phyloP scores from a whole-genome alignment of 2,113 vertebrate genomes.

The Amblyopsis rosae region DNA sequence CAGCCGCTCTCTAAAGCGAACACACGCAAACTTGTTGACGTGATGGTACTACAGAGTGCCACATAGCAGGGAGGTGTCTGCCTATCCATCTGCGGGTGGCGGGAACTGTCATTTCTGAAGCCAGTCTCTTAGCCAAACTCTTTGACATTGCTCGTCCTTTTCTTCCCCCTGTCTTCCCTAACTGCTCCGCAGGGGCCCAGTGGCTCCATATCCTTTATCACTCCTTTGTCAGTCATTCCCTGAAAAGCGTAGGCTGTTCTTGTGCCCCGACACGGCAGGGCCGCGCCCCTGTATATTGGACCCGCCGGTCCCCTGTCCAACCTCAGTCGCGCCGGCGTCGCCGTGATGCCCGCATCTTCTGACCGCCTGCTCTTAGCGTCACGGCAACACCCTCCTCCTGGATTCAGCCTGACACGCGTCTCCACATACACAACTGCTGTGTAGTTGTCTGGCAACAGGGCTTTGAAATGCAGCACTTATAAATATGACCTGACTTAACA shows the following conservation, averaged over 20 bases:
- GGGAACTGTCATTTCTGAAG: not conserved
- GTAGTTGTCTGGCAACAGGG: no score
- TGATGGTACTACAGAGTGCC: not conserved
- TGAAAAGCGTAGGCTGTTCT: not conserved
- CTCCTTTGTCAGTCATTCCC: not conserved
- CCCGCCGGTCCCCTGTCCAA: no score
- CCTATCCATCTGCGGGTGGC: not conserved
- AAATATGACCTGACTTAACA: no score
- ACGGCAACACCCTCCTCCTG: no score
- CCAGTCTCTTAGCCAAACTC: not conserved
- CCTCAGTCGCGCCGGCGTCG: no score
- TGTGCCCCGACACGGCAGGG: not conserved
- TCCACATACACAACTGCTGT: not conserved
- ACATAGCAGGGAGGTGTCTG: not conserved
- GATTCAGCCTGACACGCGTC: not conserved
- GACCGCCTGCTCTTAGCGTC: no score
- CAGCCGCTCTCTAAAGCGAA: not conserved
- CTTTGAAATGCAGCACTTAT: slow-evolving; percentile 8
- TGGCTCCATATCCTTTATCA: not conserved
- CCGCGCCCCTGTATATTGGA: not conserved
- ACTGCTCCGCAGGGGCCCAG: not conserved
- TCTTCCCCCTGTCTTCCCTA: not conserved
- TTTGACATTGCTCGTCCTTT: not conserved
- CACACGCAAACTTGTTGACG: no score
- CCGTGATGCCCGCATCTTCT: no score